Evolutionary conservation across 2,113 vertebrate species (phyloP).

Genomic region (Anhinga anhinga): DNA sequence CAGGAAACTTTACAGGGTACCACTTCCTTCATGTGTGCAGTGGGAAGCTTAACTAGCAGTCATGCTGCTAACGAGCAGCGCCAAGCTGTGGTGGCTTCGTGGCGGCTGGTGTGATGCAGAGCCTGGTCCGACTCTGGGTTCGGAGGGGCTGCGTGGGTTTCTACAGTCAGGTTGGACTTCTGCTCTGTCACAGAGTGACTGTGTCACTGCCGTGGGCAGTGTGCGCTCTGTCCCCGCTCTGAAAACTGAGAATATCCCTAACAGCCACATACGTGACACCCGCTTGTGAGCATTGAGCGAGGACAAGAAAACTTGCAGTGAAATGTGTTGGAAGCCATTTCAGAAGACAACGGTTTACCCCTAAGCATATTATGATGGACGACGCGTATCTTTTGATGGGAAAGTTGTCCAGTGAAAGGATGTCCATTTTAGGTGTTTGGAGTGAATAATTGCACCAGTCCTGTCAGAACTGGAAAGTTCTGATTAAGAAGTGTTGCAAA

Average conservation of each 20-base stretch:
- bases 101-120: neutral
- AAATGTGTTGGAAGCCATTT: neutral
- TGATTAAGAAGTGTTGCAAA: neutral
- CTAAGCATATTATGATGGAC: neutral
- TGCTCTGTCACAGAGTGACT: neutral
- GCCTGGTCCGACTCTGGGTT: neutral
- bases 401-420: neutral
- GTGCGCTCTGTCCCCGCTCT: neutral
- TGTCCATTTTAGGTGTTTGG: neutral
- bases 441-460: neutral
- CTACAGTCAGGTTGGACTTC: neutral
- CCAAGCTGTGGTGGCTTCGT: neutral
- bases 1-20: neutral
- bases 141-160: neutral
- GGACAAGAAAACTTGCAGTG: neutral
- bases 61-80: neutral
- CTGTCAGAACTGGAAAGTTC: neutral
- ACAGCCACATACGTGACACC: neutral
- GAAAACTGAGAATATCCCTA: neutral
- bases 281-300: neutral
- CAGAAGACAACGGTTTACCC: neutral
- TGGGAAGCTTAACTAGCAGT: neutral
- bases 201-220: rapidly evolving
- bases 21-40: neutral
- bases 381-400: neutral